These are phyloP conservation scores for Hystrix brachyura DNA, from an alignment of 2,113 vertebrate species.

Conservation along the genomic window DNA sequence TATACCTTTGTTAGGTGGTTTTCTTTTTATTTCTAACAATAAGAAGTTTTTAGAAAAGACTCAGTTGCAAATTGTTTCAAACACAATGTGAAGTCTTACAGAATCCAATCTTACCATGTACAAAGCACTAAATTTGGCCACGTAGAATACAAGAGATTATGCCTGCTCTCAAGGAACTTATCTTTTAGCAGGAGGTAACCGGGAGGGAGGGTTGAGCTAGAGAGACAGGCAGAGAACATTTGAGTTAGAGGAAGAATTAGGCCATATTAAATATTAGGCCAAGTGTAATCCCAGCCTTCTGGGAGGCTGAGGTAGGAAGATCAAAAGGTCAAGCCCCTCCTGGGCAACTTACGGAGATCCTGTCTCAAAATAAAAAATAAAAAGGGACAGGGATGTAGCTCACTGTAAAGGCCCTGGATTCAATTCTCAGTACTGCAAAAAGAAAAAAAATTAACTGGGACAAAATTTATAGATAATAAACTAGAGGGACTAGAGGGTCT, in stretches of 20 bases:
- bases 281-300: background rate
- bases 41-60: background rate
- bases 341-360: background rate
- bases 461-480: conserved; percentile 11
- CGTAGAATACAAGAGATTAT: conserved; percentile 18
- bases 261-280: background rate
- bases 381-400: background rate
- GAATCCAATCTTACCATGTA: background rate
- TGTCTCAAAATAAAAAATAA: background rate
- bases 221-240: background rate
- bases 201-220: background rate
- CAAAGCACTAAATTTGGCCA: background rate
- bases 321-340: background rate
- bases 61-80: conserved; percentile 32
- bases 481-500: background rate
- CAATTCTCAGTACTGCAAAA: background rate
- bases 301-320: background rate
- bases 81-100: background rate
- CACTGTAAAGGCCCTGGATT: background rate
- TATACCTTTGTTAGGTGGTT: background rate
- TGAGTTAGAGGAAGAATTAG: background rate
- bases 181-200: background rate
- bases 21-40: background rate
- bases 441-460: background rate
- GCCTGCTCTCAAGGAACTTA: background rate